These are phyloP conservation scores for Cherax destructor DNA, from an alignment of 1,140 invertebrate species.

Conservation along the genomic window DNA sequence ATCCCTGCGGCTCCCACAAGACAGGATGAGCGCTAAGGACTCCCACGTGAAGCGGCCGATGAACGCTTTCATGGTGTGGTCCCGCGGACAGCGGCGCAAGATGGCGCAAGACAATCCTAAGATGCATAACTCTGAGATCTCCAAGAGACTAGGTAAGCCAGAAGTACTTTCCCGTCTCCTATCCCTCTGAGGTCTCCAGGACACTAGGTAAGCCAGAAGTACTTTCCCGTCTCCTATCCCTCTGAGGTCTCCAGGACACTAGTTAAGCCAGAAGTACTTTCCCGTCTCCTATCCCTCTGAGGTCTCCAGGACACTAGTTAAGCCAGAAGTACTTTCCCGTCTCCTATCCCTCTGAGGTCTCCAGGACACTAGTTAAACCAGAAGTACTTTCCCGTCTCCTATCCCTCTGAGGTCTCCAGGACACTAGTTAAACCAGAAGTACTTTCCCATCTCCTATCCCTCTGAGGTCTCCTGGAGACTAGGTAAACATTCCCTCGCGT, in stretches of 20 bases:
- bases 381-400: neutral
- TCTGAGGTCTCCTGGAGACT: slow-evolving; percentile 81
- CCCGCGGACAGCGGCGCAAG: slow-evolving; percentile 95
- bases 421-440: slow-evolving; percentile 33
- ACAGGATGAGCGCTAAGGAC: slow-evolving; percentile 65
- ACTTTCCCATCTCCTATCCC: neutral
- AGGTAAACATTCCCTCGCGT: slow-evolving; percentile 5
- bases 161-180: neutral
- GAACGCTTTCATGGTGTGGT: slow-evolving; percentile 86
- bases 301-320: slow-evolving; percentile 81
- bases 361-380: slow-evolving; percentile 77
- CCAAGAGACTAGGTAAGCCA: slow-evolving; percentile 77
- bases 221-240: neutral
- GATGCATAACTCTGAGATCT: slow-evolving; percentile 77
- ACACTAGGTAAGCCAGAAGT: slow-evolving; percentile 38
- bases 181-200: slow-evolving; percentile 81
- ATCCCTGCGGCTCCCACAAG: no score
- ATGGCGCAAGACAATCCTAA: slow-evolving; percentile 83
- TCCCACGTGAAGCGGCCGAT: slow-evolving; percentile 95
- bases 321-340: no score
- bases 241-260: slow-evolving; percentile 81
- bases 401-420: slow-evolving; percentile 81
- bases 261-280: slow-evolving; percentile 11
- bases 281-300: neutral
- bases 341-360: slow-evolving; percentile 80